These are phyloP conservation scores for Drosophila lacicola DNA, from an alignment of 2,888 invertebrate genomes.

Conservation along the genomic window DNA sequence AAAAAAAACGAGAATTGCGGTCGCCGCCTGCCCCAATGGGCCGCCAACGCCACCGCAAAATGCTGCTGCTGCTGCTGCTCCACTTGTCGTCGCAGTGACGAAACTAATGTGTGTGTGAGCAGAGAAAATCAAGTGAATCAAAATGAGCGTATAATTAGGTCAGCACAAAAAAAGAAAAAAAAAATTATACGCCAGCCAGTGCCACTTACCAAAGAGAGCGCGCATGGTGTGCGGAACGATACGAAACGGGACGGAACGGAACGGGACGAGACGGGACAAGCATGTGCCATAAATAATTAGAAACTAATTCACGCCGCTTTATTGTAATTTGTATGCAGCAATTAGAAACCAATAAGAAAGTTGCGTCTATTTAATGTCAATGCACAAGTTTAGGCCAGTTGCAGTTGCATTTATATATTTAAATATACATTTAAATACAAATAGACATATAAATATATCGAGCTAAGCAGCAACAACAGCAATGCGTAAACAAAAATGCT, in stretches of 20 bases:
- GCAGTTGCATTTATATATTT: background rate
- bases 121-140: conserved; percentile 81
- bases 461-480: conserved; percentile 25
- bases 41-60: conserved; percentile 45
- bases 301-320: conserved; percentile 70
- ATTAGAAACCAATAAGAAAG: conserved; percentile 42
- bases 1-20: conserved; percentile 66
- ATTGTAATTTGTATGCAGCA: conserved; percentile 56
- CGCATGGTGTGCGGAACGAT: conserved; percentile 52
- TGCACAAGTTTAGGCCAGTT: conserved; percentile 13
- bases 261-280: conserved; percentile 23
- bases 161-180: conserved; percentile 78
- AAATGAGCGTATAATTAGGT: conserved; percentile 84
- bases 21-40: conserved; percentile 70
- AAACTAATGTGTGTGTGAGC: conserved; percentile 67
- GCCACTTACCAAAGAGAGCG: conserved; percentile 79
- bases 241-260: conserved; percentile 37
- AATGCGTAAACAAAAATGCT: conserved; percentile 69
- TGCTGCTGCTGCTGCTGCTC: conserved; percentile 68
- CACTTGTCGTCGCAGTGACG: conserved; percentile 80
- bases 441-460: background rate
- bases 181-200: conserved; percentile 67
- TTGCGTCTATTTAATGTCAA: conserved; percentile 13
- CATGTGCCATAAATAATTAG: conserved; percentile 53
- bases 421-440: background rate